Evolutionary conservation across 2,888 invertebrate species (phyloP), one percentile per base, ranked within the genome.

Genomic region (Sepioteuthis lessoniana): DNA sequence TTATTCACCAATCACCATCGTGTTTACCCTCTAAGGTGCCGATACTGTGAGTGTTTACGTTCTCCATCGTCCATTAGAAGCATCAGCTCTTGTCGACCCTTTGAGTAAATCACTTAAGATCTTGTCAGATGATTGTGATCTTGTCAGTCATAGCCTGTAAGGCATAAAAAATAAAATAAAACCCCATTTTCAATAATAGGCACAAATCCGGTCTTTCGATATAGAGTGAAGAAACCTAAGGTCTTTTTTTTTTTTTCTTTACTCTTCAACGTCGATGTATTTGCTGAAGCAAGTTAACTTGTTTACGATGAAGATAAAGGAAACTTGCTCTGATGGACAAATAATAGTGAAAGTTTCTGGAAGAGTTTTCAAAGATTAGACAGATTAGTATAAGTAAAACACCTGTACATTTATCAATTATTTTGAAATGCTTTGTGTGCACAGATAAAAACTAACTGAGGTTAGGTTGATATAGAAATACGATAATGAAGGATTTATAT

Each of bases 31-130:
- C 76, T 76, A 13, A 55, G 55, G 31, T 76, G 76, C n/a, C n/a
- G 76, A 76, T 35, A n/a, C n/a, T 16, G n/a, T 13, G 16, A 76
- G 76, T n/a, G 76, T 76, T 76, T n/a, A n/a, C n/a, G 16, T n/a
- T 35, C n/a, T 13, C 76, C 10, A 8, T 35, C 13, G n/a, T n/a
- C n/a, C 76, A 76, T 76, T 76, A 76, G 76, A 76, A n/a, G n/a
- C 16, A 76, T 76, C 76, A 76, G 76, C 19, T 35, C n/a, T n/a
- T 76, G 76, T 76, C 76, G 76, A 35, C 76, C 76, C n/a, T 35
- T 76, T 76, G n/a, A 76, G n/a, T 76, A 76, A 76, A 76, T 76
- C 76, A 35, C 76, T 76, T 76, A 35, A 76, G 76, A 76, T 76
- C 76, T 76, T 76, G 76, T 76, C 76, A 76, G 76, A n/a, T n/a